These are phyloP conservation scores for Asteroscopus sphinx DNA, from an alignment of 2,888 invertebrate species.

Conservation along the genomic window DNA sequence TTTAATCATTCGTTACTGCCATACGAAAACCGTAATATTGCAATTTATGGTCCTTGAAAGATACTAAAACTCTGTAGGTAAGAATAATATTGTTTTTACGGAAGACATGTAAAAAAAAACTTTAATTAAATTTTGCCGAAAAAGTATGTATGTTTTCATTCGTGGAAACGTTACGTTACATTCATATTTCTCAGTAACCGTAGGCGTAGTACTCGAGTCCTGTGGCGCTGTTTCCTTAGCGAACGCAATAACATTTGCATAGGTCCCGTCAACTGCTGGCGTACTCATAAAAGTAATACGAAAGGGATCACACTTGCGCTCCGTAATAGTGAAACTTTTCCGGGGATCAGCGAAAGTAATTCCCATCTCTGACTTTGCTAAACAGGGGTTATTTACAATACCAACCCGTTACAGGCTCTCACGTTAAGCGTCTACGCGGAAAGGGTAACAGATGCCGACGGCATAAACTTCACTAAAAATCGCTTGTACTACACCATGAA, in stretches of 20 bases:
- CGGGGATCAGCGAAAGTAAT: conserved; percentile 78
- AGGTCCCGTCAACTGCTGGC: conserved; percentile 81
- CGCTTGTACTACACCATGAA: conserved; percentile 27
- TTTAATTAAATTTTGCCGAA: conserved; percentile 8
- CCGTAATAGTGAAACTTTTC: conserved; percentile 80
- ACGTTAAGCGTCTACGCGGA: conserved; percentile 56
- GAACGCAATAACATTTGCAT: conserved; percentile 85
- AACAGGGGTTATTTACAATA: conserved; percentile 71
- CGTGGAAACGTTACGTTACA: conserved; percentile 27
- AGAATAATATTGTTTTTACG: not conserved
- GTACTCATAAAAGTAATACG: conserved; percentile 81
- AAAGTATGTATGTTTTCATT: conserved; percentile 34
- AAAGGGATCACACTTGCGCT: conserved; percentile 80
- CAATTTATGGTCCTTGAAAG: conserved; percentile 14
- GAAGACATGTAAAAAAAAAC: not conserved
- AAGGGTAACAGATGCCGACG: conserved; percentile 59
- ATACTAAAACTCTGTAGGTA: not conserved
- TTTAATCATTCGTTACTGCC: conserved; percentile 21
- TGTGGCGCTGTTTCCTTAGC: conserved; percentile 72
- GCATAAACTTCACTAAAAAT: conserved; percentile 60
- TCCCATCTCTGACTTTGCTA: conserved; percentile 72
- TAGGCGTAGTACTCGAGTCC: conserved; percentile 48
- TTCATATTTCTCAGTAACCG: conserved; percentile 41
- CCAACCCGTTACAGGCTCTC: conserved; percentile 62
- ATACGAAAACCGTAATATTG: conserved; percentile 9